These are phyloP conservation scores for Stenurella melanura DNA, from an alignment of 2,888 invertebrate genomes.

Conservation along the genomic window DNA sequence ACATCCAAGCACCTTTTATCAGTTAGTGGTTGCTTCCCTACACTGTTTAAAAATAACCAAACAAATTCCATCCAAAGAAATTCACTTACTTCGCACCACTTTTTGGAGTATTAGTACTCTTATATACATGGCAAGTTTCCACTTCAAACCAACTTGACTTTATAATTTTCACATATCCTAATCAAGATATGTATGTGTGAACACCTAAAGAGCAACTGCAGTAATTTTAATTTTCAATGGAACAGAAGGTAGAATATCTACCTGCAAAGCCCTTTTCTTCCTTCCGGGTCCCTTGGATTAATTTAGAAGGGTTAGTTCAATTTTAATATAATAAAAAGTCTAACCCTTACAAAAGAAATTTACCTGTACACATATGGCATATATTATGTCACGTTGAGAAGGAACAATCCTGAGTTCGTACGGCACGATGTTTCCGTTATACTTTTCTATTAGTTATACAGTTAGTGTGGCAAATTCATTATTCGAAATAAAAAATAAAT, in stretches of 20 bases:
- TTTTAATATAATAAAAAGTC: constrained; percentile 67
- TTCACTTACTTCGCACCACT: background rate
- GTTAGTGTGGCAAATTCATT: background rate
- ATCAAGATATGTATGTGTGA: constrained; percentile 68
- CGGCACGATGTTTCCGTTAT: constrained; percentile 23
- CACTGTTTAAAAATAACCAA: background rate
- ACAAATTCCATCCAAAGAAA: no score
- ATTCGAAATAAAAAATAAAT: background rate
- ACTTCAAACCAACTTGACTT: constrained; percentile 31
- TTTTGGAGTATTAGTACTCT: background rate
- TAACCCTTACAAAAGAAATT: constrained; percentile 65
- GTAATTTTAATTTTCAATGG: constrained; percentile 67
- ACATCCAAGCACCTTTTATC: background rate
- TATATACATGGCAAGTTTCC: background rate
- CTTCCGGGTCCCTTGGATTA: constrained; percentile 70
- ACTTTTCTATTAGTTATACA: constrained; percentile 11
- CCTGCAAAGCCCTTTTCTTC: constrained; percentile 72
- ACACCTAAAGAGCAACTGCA: constrained; percentile 69
- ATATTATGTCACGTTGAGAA: constrained; percentile 56
- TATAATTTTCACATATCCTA: constrained; percentile 36
- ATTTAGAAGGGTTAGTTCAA: constrained; percentile 69
- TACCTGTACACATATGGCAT: constrained; percentile 72
- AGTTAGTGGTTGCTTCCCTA: background rate
- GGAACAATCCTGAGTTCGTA: background rate
- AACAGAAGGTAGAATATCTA: constrained; percentile 69